Conservation (phyloP, 2,113 vertebrate genomes). For the Channa maculata region DNA sequence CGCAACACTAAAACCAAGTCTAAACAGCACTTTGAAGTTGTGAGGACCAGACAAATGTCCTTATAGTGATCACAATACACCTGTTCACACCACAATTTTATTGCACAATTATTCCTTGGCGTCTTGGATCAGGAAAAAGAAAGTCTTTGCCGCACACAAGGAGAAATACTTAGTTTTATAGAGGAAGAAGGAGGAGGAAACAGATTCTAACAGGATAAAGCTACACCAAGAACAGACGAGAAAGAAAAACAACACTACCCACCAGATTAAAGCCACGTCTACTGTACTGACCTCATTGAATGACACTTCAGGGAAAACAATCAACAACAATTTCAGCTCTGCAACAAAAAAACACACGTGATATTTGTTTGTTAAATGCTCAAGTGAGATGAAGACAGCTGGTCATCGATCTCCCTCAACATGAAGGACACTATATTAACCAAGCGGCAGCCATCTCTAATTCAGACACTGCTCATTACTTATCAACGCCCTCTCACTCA, state of each 20-base stretch:
- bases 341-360: background rate
- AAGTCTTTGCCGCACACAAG: too few relatives aligned
- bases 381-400: background rate
- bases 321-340: conserved; percentile 17
- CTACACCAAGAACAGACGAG: background rate
- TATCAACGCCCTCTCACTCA: conserved; percentile 61
- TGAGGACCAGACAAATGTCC: too few relatives aligned
- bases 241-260: background rate
- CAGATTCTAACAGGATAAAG: background rate
- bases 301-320: conserved; percentile 32
- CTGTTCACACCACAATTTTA: too few relatives aligned
- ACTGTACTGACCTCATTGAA: conserved; percentile 18
- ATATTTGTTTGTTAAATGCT: background rate
- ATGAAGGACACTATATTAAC: conserved; percentile 60
- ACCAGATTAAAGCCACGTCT: conserved; percentile 5
- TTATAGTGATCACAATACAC: too few relatives aligned
- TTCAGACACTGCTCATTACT: conserved; percentile 63
- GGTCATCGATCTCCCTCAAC: conserved; percentile 56
- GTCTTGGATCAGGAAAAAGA: too few relatives aligned
- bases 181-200: background rate
- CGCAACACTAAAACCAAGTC: too few relatives aligned
- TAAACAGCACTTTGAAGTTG: too few relatives aligned
- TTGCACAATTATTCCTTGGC: too few relatives aligned
- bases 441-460: conserved; percentile 59
- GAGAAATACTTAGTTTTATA: too few relatives aligned